Base-by-base conservation (phyloP, 1,140 invertebrate genomes). In the Zelostemma sp. region DNA sequence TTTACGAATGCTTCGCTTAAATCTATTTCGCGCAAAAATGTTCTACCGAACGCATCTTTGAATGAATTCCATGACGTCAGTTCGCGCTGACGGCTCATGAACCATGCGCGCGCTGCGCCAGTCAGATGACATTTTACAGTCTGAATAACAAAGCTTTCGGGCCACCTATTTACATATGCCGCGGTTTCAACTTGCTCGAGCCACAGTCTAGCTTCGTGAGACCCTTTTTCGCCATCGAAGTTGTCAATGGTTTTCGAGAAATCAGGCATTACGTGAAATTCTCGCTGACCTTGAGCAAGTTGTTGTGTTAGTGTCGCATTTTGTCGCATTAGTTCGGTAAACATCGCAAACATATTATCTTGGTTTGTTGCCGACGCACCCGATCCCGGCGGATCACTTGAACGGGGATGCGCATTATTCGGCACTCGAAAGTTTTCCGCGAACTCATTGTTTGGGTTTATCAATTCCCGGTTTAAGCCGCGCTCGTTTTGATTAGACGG, bases 1-100 rank as follows among this genome's bases (percentile, higher is more conserved):
- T 35, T 50, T 1, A 55, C 47, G 70, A 64, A 77, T 3, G 41
- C 9, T 11, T 51, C 57, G 1, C 33, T 54, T 48, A 59, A 47
- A 28, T 56, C 49, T 0, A 54, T 8, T 21, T 60, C 18, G 1
- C 64, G 48, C 1, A 55, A 19, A 19, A 58, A 71, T 1, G 71
- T 62, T 11, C 6, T 16, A 2, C 38, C n/a, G 49, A 68, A 62
- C 0, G 72, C 60, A 19, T 1, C 16, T 19, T 40, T 49, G 0
- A 74, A 59, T 1, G 28, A 1, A 6, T 25, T 62, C 6, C 47
- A 38, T 12, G 48, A 47, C n/a, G 55, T 35, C 0, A 43, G 40
- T 25, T 19, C 18, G n/a, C 43, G 12, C 1, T 9, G 61, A 14
- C 68, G 33, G 18, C 35, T 45, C 21, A 61, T 14, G 28, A 15